phyloP scores from a whole-genome alignment of 2,113 vertebrate species.

The Gallinago media region DNA sequence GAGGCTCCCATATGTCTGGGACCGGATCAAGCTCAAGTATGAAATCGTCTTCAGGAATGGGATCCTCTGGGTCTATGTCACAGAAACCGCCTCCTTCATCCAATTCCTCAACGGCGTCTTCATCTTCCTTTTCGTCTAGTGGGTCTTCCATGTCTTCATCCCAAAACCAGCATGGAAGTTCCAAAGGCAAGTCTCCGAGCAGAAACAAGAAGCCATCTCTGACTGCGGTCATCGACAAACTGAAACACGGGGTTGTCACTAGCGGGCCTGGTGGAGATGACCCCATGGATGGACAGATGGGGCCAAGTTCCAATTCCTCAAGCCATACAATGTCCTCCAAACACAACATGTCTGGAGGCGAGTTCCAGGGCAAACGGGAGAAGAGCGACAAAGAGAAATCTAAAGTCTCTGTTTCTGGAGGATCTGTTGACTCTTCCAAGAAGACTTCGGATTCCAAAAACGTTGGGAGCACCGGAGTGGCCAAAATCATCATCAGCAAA shows the following conservation, averaged over 20 bases:
- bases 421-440: constrained; percentile 87
- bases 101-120: constrained; percentile 81
- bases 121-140: constrained; percentile 82
- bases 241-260: constrained; percentile 94
- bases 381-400: constrained; percentile 97
- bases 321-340: constrained; percentile 86
- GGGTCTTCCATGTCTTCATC: constrained; percentile 88
- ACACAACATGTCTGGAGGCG: constrained; percentile 86
- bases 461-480: constrained; percentile 88
- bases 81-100: constrained; percentile 85
- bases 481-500: constrained; percentile 99
- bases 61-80: constrained; percentile 85
- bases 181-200: constrained; percentile 97
- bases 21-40: constrained; percentile 84
- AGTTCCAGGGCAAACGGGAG: constrained; percentile 91
- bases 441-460: constrained; percentile 90
- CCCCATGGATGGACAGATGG: constrained; percentile 87
- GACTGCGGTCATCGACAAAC: constrained; percentile 97
- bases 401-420: constrained; percentile 88
- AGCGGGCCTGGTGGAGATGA: constrained; percentile 91
- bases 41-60: constrained; percentile 88
- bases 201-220: constrained; percentile 98
- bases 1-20: constrained; percentile 86
- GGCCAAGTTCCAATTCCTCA: constrained; percentile 80
- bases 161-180: constrained; percentile 86